Evolutionary conservation across 2,797 vertebrate genomes (phyloP), one percentile per base, ranked within the genome.

Genomic region (Phoeniculus purpureus): DNA sequence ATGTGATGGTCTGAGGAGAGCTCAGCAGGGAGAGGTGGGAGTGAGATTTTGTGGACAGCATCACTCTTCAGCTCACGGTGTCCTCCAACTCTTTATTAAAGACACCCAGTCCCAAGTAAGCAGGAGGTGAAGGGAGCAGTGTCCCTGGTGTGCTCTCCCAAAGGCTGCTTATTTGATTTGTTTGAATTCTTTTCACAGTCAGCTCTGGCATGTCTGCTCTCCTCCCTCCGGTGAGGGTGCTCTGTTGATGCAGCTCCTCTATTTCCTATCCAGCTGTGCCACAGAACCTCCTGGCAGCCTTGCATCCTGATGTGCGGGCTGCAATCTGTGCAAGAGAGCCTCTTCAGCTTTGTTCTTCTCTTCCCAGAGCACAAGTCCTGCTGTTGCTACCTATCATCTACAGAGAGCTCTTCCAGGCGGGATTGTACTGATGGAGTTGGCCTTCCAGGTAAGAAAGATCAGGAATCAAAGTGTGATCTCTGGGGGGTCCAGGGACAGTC

Each of bases 381-480:
- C 96, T 25, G 97, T 98, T 23, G 97, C 97, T 9, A 97, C 98
- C 1, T 99, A 99, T 91, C 98, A 99, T 97, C 98, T 99, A 45
- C 99, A 99, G 97, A 98, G 99, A 96, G 99, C 99, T n/a, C 97
- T 99, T 80, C 99, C 99, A 0, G 99, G 99, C 23, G 99, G 99
- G 20, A 99, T 99, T 37, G 99, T 99, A 86, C 94, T 99, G 68
- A 99, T 99, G 98, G 99, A 99, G 80, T 96, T 99, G 96, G 98
- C 98, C 74, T 99, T 99, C 96, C 99, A 99, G 98, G 99, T 99
- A 81, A 90, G 93, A 54, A 77, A 79, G 45, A 60, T 55, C 5
- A 76, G 34, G 27, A 83, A 92, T 61, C 19, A 29, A 88, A 87
- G 22, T 64, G 9, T 5, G 4, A 20, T 56, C 15, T 67, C 11